A percentile compares a stretch with the other conserved stretches of the same genome.
Evolutionary conservation across 2,113 vertebrate species (phyloP).

Genomic region (Myotis brandtii): DNA sequence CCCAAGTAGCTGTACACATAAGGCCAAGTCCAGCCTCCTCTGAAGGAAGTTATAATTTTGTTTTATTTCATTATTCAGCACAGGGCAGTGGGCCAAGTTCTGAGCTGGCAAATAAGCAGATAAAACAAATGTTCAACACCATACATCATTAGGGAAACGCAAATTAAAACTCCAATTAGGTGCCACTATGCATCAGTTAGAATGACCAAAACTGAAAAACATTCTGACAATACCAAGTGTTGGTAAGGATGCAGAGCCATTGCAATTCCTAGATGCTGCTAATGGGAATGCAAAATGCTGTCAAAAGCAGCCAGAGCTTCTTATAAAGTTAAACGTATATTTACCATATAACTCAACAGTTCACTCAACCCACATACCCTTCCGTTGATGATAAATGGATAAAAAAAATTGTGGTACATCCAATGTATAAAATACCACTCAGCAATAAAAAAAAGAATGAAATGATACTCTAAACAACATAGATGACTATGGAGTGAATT

Average conservation of each 20-base stretch:
- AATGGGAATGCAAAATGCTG: background rate
- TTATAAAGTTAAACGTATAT: background rate
- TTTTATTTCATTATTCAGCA: conserved; percentile 28
- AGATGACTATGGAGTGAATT: background rate
- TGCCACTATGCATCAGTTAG: background rate
- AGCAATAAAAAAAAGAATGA: background rate
- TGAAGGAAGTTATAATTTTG: background rate
- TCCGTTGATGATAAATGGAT: background rate
- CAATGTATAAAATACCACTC: background rate
- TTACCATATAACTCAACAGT: background rate
- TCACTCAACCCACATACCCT: background rate
- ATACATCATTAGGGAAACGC: background rate
- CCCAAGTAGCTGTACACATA: background rate
- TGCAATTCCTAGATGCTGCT: background rate
- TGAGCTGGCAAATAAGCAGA: background rate
- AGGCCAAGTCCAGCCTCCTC: background rate
- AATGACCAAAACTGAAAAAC: background rate
- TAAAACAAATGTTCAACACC: background rate
- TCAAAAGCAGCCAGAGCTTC: background rate
- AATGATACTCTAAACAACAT: background rate
- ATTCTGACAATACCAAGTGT: background rate
- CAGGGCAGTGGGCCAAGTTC: background rate
- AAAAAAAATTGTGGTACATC: background rate
- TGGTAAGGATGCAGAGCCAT: background rate
- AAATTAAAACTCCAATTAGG: background rate